phyloP scores from a whole-genome alignment of 2,113 vertebrate species.

The Felis chaus region DNA sequence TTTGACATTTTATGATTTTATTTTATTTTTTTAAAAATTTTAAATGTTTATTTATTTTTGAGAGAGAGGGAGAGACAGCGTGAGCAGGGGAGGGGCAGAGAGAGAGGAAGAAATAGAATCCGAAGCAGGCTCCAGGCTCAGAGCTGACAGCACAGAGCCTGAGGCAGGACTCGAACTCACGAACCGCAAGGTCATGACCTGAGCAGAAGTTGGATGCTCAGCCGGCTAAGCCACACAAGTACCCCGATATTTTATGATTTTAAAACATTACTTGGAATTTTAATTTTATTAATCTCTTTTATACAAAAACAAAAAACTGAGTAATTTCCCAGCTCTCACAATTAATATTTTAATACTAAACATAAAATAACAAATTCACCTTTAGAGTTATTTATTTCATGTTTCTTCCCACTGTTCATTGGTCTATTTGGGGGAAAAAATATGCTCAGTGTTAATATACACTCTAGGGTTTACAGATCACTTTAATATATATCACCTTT shows the following conservation, averaged over 20 bases:
- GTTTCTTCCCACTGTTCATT: not conserved
- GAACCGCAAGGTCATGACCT: no score
- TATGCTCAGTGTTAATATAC: not conserved
- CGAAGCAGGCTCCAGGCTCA: no score
- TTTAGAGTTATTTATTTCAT: conserved; percentile 34
- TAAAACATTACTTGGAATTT: not conserved
- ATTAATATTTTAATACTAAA: conserved; percentile 5
- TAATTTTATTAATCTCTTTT: conserved; percentile 29
- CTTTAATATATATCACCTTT: not conserved
- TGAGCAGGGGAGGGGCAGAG: no score
- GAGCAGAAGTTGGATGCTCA: no score
- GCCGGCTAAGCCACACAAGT: no score
- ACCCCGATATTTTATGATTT: not conserved
- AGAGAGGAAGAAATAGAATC: no score
- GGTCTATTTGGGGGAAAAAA: not conserved
- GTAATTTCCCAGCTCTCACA: not conserved
- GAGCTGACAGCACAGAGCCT: no score
- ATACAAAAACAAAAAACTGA: not conserved
- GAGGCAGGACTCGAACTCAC: no score
- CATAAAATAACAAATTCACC: not conserved
- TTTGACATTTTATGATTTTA: not conserved
- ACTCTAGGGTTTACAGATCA: not conserved
- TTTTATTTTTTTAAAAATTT: no score
- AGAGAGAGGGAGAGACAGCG: no score
- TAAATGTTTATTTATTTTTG: no score